Conservation (phyloP, 2,888 invertebrate genomes). For the Eugnorisma glareosa region DNA sequence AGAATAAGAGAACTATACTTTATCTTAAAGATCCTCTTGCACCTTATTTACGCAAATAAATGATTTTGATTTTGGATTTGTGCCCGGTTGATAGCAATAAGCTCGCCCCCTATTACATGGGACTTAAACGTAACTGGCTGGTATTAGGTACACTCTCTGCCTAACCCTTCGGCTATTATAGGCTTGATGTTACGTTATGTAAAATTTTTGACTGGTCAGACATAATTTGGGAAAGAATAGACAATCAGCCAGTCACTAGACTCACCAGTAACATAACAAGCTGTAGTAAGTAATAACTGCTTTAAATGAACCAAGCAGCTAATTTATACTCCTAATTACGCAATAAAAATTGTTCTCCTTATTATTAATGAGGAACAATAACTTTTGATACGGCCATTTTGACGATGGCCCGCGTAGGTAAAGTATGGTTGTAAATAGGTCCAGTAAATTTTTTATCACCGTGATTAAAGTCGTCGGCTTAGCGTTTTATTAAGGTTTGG, state of each 20-base stretch:
- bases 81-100: no score
- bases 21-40: no score
- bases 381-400: slow-evolving; percentile 51
- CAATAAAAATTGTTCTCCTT: slow-evolving; percentile 43
- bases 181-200: no score
- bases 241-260: not conserved
- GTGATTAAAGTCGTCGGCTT: slow-evolving; percentile 76
- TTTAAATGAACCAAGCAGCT: not conserved
- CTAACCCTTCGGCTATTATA: no score
- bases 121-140: no score
- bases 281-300: not conserved
- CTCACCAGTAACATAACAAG: not conserved
- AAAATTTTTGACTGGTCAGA: not conserved
- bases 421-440: slow-evolving; percentile 60
- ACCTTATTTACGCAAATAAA: no score
- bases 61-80: no score
- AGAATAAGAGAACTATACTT: no score
- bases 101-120: no score
- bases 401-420: slow-evolving; percentile 41
- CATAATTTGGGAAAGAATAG: not conserved
- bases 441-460: slow-evolving; percentile 72
- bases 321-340: slow-evolving; percentile 42
- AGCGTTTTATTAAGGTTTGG: slow-evolving; percentile 75
- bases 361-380: slow-evolving; percentile 64
- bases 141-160: no score